Evolutionary conservation across 2,888 invertebrate genomes (phyloP).

Genomic region (Pycnomerus fuliginosus): DNA sequence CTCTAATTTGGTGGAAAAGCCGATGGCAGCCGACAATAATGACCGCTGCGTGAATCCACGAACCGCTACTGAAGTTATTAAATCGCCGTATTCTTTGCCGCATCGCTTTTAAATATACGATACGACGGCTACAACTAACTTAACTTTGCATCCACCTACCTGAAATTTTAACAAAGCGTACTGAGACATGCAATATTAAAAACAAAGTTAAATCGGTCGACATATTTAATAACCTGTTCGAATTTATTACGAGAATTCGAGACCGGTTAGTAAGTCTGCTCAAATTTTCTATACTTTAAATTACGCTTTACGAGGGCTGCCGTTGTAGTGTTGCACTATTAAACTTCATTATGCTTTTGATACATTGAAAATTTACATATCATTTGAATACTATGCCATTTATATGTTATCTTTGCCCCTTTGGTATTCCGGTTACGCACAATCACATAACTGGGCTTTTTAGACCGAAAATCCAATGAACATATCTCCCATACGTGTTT

Average conservation of each 20-base stretch:
- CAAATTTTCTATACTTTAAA: constrained; percentile 33
- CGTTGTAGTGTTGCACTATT: constrained; percentile 3
- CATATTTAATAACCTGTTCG: constrained; percentile 37
- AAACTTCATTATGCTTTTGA: constrained; percentile 7
- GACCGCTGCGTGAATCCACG: no score
- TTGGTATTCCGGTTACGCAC: background rate
- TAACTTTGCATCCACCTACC: constrained; percentile 16
- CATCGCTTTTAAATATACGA: no score
- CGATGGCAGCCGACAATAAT: no score
- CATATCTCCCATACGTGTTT: no score
- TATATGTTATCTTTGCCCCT: constrained; percentile 1
- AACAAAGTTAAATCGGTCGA: constrained; percentile 31
- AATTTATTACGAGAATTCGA: constrained; percentile 38
- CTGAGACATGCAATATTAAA: constrained; percentile 24
- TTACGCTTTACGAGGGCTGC: constrained; percentile 20
- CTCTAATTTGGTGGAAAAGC: no score
- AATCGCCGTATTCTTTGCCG: no score
- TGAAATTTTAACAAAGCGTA: constrained; percentile 7
- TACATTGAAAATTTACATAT: constrained; percentile 7
- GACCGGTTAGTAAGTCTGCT: constrained; percentile 38
- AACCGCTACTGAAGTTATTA: no score
- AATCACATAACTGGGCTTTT: no score
- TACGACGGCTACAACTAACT: no score
- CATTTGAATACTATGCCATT: constrained; percentile 3
- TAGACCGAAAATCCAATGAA: no score